Base-by-base conservation (phyloP, 2,113 vertebrate species). In the Pogona vitticeps region DNA sequence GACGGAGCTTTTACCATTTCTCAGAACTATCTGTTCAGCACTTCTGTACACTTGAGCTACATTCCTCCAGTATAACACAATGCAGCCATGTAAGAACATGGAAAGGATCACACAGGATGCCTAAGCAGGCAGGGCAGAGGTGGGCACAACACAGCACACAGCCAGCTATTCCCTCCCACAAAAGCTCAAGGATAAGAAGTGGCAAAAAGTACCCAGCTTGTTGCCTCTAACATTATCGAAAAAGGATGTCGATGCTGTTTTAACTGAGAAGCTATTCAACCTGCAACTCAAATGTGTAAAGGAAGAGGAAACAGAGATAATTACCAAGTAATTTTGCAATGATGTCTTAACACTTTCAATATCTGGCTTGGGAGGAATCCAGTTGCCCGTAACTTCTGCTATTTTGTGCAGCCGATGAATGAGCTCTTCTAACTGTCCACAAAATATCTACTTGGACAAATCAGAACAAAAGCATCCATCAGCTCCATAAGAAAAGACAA, bases 341-440 rank as follows among this genome's bases (percentile, higher is more conserved):
- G 96, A 97, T 0, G 95, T 93, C 92, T 94, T 97, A 87, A 97
- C 79, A n/a, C 95, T 95, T 23, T 93, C 87, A 0, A 97, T 70
- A 0, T 95, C 96, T 0, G 90, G 89, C 8, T 90, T 82, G 56
- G 96, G 94, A 0, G 96, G 93, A 63, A 93, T 89, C 92, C 97
- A 94, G 86, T 92, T 91, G 83, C 96, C 90, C 0, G 96, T 94
- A 88, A 94, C 86, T 3, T 97, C 96, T 0, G 92, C 96, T 1
- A 98, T 81, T 0, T 46, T 67, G 86, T 98, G 96, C 58, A 99
- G 96, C 98, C 97, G 98, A 21, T 31, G 75, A 83, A 98, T 97
- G 23, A 99, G 97, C 93, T 98, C 96, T 86, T 98, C 96, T 85
- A 99, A 96, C 89, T 98, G 97, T 92, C 94, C 95, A 93, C 97